Evolutionary conservation across 2,888 invertebrate species (phyloP).

Genomic region (Linnaemya tessellans): DNA sequence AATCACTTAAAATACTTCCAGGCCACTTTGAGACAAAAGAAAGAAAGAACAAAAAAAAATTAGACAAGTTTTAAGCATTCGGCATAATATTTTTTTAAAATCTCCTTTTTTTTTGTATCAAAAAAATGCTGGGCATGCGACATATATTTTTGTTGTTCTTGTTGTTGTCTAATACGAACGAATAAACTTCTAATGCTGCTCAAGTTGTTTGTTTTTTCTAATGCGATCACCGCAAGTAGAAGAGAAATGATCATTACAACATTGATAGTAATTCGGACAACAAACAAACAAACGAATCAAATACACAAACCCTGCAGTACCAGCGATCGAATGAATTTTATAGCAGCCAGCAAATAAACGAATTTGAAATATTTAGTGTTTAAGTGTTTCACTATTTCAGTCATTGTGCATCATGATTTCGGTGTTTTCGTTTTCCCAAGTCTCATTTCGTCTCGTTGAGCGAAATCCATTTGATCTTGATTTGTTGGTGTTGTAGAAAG

Average conservation of each 20-base stretch:
- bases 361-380: constrained; percentile 46
- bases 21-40: constrained; percentile 52
- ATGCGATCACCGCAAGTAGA: constrained; percentile 32
- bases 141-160: constrained; percentile 27
- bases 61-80: constrained; percentile 51
- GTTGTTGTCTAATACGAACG: constrained; percentile 21
- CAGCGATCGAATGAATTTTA: no score
- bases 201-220: constrained; percentile 14
- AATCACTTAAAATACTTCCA: constrained; percentile 66
- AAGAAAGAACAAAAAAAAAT: background rate
- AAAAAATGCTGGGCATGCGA: constrained; percentile 59
- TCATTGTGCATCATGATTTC: constrained; percentile 30
- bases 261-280: constrained; percentile 29
- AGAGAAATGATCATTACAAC: constrained; percentile 27
- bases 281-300: background rate
- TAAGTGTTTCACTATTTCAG: constrained; percentile 51
- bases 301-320: background rate
- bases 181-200: constrained; percentile 26
- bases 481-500: constrained; percentile 63
- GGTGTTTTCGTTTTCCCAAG: background rate
- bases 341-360: background rate
- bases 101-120: background rate
- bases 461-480: constrained; percentile 70
- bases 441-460: constrained; percentile 30
- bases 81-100: constrained; percentile 37